A percentile compares a stretch with the other conserved stretches of the same genome.
Conservation (phyloP, 2,888 invertebrate genomes). For the Hartigia nigra region DNA sequence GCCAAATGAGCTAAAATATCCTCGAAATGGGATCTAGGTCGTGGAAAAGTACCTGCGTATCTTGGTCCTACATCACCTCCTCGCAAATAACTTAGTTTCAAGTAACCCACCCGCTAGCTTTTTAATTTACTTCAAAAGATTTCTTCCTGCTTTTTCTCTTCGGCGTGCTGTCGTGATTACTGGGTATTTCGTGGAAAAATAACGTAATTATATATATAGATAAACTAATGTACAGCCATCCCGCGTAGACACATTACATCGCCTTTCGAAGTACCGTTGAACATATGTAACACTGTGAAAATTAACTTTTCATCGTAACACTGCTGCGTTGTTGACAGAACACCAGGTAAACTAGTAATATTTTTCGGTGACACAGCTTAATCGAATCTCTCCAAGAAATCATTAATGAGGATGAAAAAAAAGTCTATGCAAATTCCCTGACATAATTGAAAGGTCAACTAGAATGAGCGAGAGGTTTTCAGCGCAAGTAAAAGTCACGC, state of each 20-base stretch:
- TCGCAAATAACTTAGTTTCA: neutral
- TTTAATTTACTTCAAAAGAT: neutral
- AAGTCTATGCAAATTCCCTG: neutral
- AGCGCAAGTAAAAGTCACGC: neutral
- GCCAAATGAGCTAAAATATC: conserved; percentile 1
- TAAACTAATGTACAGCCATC: neutral
- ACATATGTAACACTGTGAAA: neutral
- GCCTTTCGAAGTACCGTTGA: neutral
- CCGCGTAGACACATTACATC: neutral
- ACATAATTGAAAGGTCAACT: neutral
- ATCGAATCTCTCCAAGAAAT: neutral
- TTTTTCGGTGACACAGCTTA: neutral
- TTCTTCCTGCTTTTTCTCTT: neutral
- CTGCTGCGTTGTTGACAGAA: neutral
- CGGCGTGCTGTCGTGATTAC: neutral
- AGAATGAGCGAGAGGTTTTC: neutral
- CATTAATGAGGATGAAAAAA: neutral
- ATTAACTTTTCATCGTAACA: neutral
- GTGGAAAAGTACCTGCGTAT: conserved; percentile 39
- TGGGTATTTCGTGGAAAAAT: neutral
- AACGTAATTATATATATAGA: neutral
- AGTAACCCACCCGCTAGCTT: neutral
- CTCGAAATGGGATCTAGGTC: conserved; percentile 38
- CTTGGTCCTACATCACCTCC: conserved; percentile 32
- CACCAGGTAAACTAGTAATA: neutral